Base-by-base conservation (phyloP, 2,888 invertebrate species). In the Cordylochernes scorpioides region DNA sequence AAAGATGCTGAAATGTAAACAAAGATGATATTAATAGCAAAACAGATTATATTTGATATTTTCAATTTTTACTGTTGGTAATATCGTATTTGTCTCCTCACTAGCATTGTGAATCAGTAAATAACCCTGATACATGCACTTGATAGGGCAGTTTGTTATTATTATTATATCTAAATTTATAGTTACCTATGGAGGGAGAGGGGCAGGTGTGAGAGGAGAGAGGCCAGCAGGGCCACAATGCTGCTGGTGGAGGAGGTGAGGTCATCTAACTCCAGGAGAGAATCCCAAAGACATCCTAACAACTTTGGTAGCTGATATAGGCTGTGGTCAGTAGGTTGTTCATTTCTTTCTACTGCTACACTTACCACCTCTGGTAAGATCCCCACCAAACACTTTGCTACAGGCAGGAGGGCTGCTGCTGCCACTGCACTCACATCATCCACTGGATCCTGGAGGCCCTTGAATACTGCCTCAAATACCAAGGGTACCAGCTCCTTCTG, bases 401-500 rank as follows among this genome's bases (percentile, higher is more conserved):
- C 73, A 6, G 88, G 84, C 21, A 75, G 75, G 9, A 91, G 59
- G 4, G 84, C 71, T 0, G 77, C 67, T 0, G 88, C 88, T 1
- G 88, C 86, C n/a, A 82, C 86, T 0, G 84, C 82, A 4, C 84
- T 73, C 6, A 91, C 88, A 55, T 91, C 91, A 49, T 91, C 91
- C 0, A 82, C 78, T 0, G 58, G 50, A 58, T 91, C 91, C 13
- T 71, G 67, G 1, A 91, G 60, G 0, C 80, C 77, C 36, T 57
- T 50, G 43, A 68, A 60, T 21, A 68, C 60, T 24, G 59, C 58
- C 1, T 67, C 63, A 45, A 70, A 64, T 2, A 68, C 62, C 26
- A 51, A 48, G 0, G 65, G 63, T 25, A 71, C 49, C 26, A 71
- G 49, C 14, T 53, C 41, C n/a, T 43, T 49, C 10, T 62, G 60